Evolutionary conservation across 1,140 invertebrate species (phyloP).

Genomic region (Phocides pigmalion): DNA sequence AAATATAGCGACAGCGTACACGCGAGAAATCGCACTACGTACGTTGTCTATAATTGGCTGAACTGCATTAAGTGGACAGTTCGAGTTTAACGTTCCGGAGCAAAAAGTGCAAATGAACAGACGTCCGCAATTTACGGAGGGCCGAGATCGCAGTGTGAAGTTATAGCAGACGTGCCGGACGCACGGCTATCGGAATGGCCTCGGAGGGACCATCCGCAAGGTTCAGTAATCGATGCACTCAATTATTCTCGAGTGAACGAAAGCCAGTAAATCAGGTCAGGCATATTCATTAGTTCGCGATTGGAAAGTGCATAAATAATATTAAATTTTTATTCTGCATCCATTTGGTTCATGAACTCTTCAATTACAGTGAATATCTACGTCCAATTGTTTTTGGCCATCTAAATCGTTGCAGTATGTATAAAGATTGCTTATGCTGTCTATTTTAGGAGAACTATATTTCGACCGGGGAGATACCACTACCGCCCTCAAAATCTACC

Average conservation of each 20-base stretch:
- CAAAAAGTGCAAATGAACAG: slow-evolving; percentile 24
- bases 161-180: slow-evolving; percentile 15
- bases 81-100: background rate
- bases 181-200: background rate
- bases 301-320: slow-evolving; percentile 20
- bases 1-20: too few relatives aligned
- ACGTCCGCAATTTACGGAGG: slow-evolving; percentile 27
- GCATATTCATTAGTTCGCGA: slow-evolving; percentile 29
- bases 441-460: too few relatives aligned
- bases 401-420: too few relatives aligned
- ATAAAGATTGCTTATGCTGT: too few relatives aligned
- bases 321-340: slow-evolving; percentile 8
- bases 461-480: too few relatives aligned
- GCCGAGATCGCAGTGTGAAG: slow-evolving; percentile 21
- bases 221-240: slow-evolving; percentile 31
- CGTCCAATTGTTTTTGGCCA: too few relatives aligned
- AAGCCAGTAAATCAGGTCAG: slow-evolving; percentile 31
- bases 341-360: background rate
- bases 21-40: too few relatives aligned
- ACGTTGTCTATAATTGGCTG: slow-evolving; percentile 5
- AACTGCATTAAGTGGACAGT: slow-evolving; percentile 6
- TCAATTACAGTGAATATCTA: background rate
- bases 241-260: slow-evolving; percentile 33
- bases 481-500: too few relatives aligned
- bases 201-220: slow-evolving; percentile 23